These are phyloP conservation scores for Limnodromus scolopaceus DNA, from an alignment of 2,797 vertebrate species.

Conservation along the genomic window DNA sequence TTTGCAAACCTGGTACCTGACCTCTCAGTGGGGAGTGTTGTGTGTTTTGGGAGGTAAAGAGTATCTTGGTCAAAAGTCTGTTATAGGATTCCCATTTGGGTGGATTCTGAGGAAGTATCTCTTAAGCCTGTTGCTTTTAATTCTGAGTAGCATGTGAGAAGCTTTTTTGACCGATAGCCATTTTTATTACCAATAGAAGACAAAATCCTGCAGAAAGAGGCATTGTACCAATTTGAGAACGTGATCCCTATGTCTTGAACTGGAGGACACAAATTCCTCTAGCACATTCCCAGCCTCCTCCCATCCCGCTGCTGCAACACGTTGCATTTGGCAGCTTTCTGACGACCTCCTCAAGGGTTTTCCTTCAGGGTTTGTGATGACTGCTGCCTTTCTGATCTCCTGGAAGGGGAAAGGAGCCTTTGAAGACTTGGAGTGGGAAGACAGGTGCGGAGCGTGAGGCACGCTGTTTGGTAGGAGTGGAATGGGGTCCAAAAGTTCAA, in stretches of 20 bases:
- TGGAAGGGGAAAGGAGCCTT: neutral
- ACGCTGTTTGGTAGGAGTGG: neutral
- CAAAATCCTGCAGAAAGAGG: neutral
- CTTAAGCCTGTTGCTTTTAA: neutral
- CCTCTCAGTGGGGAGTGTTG: neutral
- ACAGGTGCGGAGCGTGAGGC: neutral
- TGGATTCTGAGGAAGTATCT: neutral
- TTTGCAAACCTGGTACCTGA: neutral
- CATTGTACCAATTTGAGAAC: neutral
- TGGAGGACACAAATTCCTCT: neutral
- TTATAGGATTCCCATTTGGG: neutral
- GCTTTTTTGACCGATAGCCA: rapidly evolving
- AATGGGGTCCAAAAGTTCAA: neutral
- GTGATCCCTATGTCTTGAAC: neutral
- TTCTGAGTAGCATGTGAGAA: neutral
- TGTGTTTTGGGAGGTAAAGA: neutral
- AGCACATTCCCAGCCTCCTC: neutral
- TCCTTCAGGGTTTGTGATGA: neutral
- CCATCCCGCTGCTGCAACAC: neutral
- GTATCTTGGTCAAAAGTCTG: neutral
- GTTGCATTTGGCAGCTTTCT: neutral
- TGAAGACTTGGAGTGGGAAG: neutral
- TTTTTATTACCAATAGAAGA: neutral
- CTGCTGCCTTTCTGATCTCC: neutral
- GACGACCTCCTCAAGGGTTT: neutral